A percentile compares a stretch with the other conserved stretches of the same genome.
These are phyloP conservation scores for Trochalopteron elliotii DNA, from an alignment of 2,113 vertebrate species.

Conservation along the genomic window DNA sequence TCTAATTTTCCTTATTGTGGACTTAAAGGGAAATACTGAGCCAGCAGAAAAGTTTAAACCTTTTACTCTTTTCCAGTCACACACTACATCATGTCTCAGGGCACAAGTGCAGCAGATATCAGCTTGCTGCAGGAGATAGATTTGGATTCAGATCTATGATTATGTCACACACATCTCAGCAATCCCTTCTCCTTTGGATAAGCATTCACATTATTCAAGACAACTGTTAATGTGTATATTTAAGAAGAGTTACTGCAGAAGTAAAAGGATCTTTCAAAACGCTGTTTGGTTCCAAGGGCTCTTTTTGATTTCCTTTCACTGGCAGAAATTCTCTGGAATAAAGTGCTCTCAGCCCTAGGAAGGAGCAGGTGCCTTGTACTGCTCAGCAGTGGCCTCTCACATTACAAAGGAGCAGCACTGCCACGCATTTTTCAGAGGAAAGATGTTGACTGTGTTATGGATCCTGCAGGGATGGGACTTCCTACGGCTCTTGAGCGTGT, in stretches of 20 bases:
- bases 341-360: not conserved
- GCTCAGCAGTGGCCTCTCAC: conserved; percentile 23
- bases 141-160: not conserved
- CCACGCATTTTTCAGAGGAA: not conserved
- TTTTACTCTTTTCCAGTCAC: not conserved
- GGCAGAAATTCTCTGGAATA: not conserved
- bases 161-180: not conserved
- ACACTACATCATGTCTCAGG: not conserved
- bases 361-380: not conserved
- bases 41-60: not conserved
- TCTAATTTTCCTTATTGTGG: not conserved
- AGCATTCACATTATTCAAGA: not conserved
- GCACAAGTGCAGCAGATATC: not conserved
- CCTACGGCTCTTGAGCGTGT: not conserved
- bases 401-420: not conserved
- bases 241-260: not conserved
- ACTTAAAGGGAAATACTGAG: not conserved
- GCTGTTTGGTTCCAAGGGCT: not conserved
- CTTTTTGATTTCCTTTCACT: not conserved
- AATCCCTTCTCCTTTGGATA: not conserved
- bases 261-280: not conserved
- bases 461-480: conserved; percentile 50
- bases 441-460: not conserved
- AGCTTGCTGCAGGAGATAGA: not conserved
- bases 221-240: accelerated